phyloP scores from a whole-genome alignment of 37 sponge, comb jelly and placozoan species.

The Beroe forskalii region DNA sequence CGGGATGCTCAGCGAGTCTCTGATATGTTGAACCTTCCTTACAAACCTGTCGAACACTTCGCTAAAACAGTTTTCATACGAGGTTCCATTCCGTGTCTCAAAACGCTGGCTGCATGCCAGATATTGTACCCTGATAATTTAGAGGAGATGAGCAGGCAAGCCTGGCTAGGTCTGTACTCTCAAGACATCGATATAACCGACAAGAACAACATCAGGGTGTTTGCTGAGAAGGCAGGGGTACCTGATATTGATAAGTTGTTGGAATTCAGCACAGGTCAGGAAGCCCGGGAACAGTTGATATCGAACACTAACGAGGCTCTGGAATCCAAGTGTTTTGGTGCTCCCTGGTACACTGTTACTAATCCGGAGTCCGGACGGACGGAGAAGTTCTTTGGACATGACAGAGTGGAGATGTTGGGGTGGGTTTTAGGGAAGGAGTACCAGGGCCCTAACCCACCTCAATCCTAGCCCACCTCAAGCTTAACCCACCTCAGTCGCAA shows the following conservation, averaged over 20 bases:
- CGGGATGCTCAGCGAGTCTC: slow-evolving; percentile 45
- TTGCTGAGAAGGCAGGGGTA: background rate
- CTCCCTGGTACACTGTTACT: slow-evolving; percentile 46
- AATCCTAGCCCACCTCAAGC: too few species aligned
- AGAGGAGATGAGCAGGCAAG: slow-evolving; percentile 45
- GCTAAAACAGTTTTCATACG: slow-evolving; percentile 49
- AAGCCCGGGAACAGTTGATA: slow-evolving; percentile 40
- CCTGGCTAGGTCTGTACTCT: slow-evolving; percentile 50
- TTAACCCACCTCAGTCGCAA: too few species aligned
- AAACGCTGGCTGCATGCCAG: slow-evolving; percentile 61
- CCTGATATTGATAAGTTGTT: slow-evolving; percentile 7
- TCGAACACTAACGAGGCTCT: slow-evolving; percentile 34
- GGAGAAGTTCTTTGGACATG: slow-evolving; percentile 65
- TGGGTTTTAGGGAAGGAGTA: slow-evolving; percentile 60
- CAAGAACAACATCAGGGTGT: background rate
- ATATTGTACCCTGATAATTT: background rate
- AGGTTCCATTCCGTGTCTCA: slow-evolving; percentile 12
- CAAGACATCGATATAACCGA: slow-evolving; percentile 45
- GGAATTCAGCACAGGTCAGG: background rate
- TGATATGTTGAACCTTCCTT: slow-evolving; percentile 54
- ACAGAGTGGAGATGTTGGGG: slow-evolving; percentile 57
- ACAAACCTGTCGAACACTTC: slow-evolving; percentile 30
- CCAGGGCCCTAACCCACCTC: slow-evolving; percentile 12
- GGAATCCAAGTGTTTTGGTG: slow-evolving; percentile 58
- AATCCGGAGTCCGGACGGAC: slow-evolving; percentile 6